Evolutionary conservation across 2,888 invertebrate species (phyloP), one percentile per base, ranked within the genome.

Genomic region (Nomada lathburiana): DNA sequence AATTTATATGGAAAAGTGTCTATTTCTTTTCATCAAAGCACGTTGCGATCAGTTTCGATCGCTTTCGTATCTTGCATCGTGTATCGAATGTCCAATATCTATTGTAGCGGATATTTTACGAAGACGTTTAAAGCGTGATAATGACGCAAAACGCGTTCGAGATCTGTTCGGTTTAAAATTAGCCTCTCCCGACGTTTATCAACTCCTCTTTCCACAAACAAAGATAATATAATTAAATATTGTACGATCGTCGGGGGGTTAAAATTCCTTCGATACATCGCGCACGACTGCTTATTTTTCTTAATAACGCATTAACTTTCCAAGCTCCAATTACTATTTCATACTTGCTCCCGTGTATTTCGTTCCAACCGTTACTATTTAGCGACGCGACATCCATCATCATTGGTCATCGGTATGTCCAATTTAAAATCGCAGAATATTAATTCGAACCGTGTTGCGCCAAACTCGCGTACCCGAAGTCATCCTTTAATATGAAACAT

Each of bases 181-280:
- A 65, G 26, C 55, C 16, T 65, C 59, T 55, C 67, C 59, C 53
- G 67, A 1, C 57, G 72, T 73, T 67, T 73, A 67, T 73, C 73
- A 68, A 65, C 36, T 36, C 18, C 18, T 44, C 29, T 53, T 63
- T 63, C 47, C 29, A n/a, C 60, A 47, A 67, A 78, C 63, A 44
- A 44, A 62, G 63, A 42, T 57, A 78, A 55, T 78, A 52, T 57
- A 63, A 16, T 76, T 52, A 76, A 71, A 64, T 70, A 64, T 70
- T 52, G 26, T 70, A 59, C 52, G 57, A 26, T 26, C 42, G 36
- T 2, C 5, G 50, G 59, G 7, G 60, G 18, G n/a, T n/a, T 26
- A 0, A 52, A 44, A 47, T 47, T 70, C n/a, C 29, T 67, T 57
- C 11, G 29, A 26, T 65, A 18, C 63, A 63, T 52, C 44, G 2